Percentiles rank a stretch among this genome's conserved stretches.
Evolutionary conservation across 2,113 vertebrate species (phyloP).

Genomic region (Cephalopterus ornatus): DNA sequence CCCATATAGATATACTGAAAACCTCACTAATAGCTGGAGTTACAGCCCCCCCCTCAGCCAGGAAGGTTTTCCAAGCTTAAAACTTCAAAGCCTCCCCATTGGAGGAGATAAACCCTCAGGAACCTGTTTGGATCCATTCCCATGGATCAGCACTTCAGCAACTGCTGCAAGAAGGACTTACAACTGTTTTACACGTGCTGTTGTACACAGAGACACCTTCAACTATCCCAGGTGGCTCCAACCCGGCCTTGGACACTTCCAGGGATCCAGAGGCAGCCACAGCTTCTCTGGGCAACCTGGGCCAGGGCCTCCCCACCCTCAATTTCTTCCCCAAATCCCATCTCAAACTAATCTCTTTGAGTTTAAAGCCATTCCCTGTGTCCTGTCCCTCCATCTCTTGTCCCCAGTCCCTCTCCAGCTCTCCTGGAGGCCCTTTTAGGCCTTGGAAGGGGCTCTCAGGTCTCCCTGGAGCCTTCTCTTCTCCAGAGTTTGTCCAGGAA

Average conservation of each 20-base stretch:
- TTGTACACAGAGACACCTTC: neutral
- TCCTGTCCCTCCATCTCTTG: neutral
- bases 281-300: neutral
- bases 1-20: rapidly evolving
- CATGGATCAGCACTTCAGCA: neutral
- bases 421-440: neutral
- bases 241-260: rapidly evolving
- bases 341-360: rapidly evolving
- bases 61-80: neutral
- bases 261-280: neutral
- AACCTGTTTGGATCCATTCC: neutral
- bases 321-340: neutral
- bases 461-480: neutral
- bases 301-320: neutral
- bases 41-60: rapidly evolving
- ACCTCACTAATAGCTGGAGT: neutral
- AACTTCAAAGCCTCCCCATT: neutral
- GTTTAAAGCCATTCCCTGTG: neutral
- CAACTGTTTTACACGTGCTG: neutral
- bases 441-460: rapidly evolving
- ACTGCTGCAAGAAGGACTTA: neutral
- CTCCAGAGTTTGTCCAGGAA: neutral
- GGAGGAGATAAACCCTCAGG: neutral
- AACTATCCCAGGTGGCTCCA: neutral
- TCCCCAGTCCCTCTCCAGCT: neutral